Evolutionary conservation across 2,113 vertebrate species (phyloP).

Genomic region (Setophaga coronata): DNA sequence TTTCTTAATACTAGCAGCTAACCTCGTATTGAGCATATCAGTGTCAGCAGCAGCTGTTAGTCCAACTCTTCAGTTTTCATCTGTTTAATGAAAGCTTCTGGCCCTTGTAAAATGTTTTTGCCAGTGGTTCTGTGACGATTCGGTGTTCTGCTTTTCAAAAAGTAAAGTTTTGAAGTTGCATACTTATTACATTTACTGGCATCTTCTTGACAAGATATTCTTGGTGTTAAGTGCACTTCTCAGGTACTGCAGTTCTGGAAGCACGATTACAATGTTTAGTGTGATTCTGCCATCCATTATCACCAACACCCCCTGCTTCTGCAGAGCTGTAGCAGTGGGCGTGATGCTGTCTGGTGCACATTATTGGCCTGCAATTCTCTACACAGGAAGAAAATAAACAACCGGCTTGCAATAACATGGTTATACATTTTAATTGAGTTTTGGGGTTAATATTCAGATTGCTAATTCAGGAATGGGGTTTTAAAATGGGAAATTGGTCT

Average conservation of each 20-base stretch:
- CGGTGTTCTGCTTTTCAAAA: constrained; percentile 41
- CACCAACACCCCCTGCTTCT: constrained; percentile 67
- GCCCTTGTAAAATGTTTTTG: neutral
- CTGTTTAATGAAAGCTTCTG: neutral
- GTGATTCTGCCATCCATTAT: constrained; percentile 78
- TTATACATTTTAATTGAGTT: neutral
- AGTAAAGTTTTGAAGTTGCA: constrained; percentile 65
- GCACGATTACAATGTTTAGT: constrained; percentile 74
- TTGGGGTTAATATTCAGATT: neutral
- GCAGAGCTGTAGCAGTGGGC: constrained; percentile 71
- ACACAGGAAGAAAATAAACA: constrained; percentile 25
- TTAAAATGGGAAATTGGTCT: neutral
- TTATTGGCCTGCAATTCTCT: constrained; percentile 57
- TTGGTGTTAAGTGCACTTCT: constrained; percentile 75
- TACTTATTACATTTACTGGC: constrained; percentile 58
- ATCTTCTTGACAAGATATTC: constrained; percentile 59
- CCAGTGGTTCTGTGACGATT: neutral
- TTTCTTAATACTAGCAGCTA: neutral
- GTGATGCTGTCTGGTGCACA: constrained; percentile 72
- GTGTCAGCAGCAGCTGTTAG: neutral
- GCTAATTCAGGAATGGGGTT: neutral
- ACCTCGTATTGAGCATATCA: rapidly evolving
- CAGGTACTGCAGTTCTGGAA: constrained; percentile 75
- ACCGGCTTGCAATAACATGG: neutral
- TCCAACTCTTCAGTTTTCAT: neutral